phyloP scores from a whole-genome alignment of 37 sponge, comb jelly and placozoan genomes.

The Cladorhizidae sp. region DNA sequence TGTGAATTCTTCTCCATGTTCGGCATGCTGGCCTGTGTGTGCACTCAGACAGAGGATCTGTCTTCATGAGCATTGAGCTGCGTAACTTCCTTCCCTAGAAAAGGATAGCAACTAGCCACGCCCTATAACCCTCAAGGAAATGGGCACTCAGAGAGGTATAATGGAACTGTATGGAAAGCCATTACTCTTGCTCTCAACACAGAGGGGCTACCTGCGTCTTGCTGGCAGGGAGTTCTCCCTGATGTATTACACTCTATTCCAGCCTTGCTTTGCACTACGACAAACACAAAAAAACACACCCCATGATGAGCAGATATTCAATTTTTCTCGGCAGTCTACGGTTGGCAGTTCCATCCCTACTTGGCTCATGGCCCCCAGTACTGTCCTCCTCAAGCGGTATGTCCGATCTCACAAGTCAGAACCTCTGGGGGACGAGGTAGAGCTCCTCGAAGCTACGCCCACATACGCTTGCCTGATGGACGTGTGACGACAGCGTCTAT shows the following conservation, averaged over 20 bases:
- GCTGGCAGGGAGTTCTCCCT: slow-evolving; percentile 13
- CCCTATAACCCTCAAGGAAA: slow-evolving; percentile 13
- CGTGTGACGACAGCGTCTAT: too few species aligned
- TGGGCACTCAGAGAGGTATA: slow-evolving; percentile 1
- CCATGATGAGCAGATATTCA: slow-evolving; percentile 7
- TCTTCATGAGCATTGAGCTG: slow-evolving; percentile 2
- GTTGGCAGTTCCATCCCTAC: neutral
- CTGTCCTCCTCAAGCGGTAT: slow-evolving; percentile 12
- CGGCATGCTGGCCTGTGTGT: slow-evolving; percentile 7
- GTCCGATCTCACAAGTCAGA: slow-evolving; percentile 2
- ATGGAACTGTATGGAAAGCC: slow-evolving; percentile 1
- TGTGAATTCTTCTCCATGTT: neutral
- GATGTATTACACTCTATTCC: neutral
- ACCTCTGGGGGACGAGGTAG: too few species aligned
- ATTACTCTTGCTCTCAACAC: slow-evolving; percentile 1
- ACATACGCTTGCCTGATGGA: too few species aligned
- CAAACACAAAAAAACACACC: neutral
- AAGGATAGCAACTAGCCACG: neutral
- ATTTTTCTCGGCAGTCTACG: neutral
- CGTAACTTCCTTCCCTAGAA: slow-evolving; percentile 4
- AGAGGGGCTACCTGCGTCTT: neutral
- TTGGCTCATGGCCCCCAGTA: neutral
- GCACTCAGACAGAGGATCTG: slow-evolving; percentile 1
- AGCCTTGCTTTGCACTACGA: neutral
- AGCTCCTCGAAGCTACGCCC: too few species aligned